Percentiles rank a stretch among this genome's conserved stretches.
These are phyloP conservation scores for Vultur gryphus DNA, from an alignment of 2,797 vertebrate species.

Conservation along the genomic window DNA sequence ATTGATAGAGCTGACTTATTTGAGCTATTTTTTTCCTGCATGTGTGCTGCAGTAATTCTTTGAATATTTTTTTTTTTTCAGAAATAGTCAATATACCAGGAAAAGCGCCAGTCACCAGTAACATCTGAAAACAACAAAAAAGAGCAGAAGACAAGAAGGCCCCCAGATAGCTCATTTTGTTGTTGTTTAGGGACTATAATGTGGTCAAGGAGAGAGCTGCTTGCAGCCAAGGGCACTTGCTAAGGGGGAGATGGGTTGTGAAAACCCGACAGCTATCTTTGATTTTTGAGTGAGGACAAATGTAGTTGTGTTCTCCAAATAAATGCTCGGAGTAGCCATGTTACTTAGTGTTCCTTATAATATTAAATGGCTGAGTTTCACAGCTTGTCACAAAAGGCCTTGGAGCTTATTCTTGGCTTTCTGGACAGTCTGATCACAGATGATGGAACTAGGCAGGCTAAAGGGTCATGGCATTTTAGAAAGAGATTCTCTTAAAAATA, in stretches of 20 bases:
- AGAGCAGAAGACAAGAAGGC: neutral
- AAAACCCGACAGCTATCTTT: neutral
- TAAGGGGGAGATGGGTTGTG: neutral
- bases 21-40: neutral
- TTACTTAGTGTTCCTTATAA: neutral
- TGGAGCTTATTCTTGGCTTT: slow-evolving; percentile 1
- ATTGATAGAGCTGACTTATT: neutral
- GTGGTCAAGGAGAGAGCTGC: neutral
- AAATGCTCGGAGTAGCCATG: neutral
- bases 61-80: neutral
- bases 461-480: slow-evolving; percentile 5
- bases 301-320: neutral
- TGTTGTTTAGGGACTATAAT: neutral
- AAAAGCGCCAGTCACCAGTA: neutral
- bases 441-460: neutral
- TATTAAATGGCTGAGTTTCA: neutral
- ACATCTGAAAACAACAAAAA: neutral
- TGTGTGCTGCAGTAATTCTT: neutral
- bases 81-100: neutral
- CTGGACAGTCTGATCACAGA: neutral
- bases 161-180: neutral
- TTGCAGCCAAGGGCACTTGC: neutral
- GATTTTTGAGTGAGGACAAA: neutral
- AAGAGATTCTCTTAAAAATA: neutral
- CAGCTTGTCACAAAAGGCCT: neutral